Evolutionary conservation across 2,888 invertebrate genomes (phyloP).

Genomic region (Syritta pipiens): DNA sequence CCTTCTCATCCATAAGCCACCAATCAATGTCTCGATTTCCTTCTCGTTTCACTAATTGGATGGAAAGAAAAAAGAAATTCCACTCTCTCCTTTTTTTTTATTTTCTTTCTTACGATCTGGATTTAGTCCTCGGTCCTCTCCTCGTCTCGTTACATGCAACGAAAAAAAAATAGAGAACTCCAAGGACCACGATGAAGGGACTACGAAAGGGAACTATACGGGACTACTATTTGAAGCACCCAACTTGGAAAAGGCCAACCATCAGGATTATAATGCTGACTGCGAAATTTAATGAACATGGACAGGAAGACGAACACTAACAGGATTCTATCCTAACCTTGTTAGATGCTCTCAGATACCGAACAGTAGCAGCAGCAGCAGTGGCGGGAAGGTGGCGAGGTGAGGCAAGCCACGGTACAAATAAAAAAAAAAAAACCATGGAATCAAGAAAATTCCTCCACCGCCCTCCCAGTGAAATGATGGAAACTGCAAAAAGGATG

Average conservation of each 20-base stretch:
- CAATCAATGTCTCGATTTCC: slow-evolving; percentile 32
- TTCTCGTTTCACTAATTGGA: slow-evolving; percentile 26
- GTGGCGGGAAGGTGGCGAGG: not conserved
- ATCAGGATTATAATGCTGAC: slow-evolving; percentile 15
- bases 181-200: no score
- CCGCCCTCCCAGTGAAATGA: not conserved
- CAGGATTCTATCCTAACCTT: slow-evolving; percentile 13
- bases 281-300: slow-evolving; percentile 27
- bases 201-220: no score
- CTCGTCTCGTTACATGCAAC: slow-evolving; percentile 4
- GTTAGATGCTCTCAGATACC: slow-evolving; percentile 12
- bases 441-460: not conserved
- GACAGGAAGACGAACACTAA: slow-evolving; percentile 11
- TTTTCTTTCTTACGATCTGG: no score
- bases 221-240: not conserved
- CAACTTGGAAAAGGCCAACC: slow-evolving; percentile 7
- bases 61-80: no score
- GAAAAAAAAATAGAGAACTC: no score
- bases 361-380: not conserved
- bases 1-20: slow-evolving; percentile 16
- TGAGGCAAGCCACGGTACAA: not conserved
- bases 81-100: no score
- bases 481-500: slow-evolving; percentile 1
- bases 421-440: not conserved
- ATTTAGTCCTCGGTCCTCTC: not conserved